phyloP scores from a whole-genome alignment of 2,797 vertebrate species.

The Epinephelus malabaricus region DNA sequence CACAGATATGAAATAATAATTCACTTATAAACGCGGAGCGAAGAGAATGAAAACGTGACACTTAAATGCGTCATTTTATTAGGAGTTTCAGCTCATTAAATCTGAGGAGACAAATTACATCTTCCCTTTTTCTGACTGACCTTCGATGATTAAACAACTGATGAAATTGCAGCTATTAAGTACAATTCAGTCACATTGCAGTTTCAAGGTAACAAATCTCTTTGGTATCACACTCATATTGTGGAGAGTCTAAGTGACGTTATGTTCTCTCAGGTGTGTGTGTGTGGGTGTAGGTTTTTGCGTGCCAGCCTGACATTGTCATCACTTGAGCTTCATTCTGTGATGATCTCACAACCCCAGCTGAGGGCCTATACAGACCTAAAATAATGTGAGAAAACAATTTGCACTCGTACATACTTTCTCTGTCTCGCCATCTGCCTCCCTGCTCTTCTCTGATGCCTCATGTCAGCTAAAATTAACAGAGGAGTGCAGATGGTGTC shows the following conservation, averaged over 20 bases:
- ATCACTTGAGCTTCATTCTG: slow-evolving; percentile 45
- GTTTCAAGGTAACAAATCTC: neutral
- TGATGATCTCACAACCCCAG: slow-evolving; percentile 66
- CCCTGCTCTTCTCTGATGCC: slow-evolving; percentile 51
- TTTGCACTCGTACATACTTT: slow-evolving; percentile 67
- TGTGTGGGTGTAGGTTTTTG: slow-evolving; percentile 24
- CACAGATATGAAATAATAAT: neutral
- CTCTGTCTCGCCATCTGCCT: slow-evolving; percentile 69
- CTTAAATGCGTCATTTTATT: neutral
- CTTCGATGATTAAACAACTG: neutral
- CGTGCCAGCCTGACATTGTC: slow-evolving; percentile 57
- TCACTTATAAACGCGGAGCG: neutral
- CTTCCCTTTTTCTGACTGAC: neutral
- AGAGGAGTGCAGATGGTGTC: slow-evolving; percentile 65
- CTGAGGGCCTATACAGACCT: slow-evolving; percentile 46
- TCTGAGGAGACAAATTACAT: neutral
- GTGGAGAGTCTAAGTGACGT: neutral
- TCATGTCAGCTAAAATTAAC: slow-evolving; percentile 70
- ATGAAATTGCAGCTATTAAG: neutral
- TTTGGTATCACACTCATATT: neutral
- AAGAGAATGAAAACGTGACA: slow-evolving; percentile 2
- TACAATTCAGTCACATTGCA: neutral
- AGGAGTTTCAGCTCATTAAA: neutral
- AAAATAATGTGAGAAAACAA: slow-evolving; percentile 76
- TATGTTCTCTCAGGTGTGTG: slow-evolving; percentile 10